Conservation (phyloP, 2,888 invertebrate species). For the Lepeophtheirus nordmannii region DNA sequence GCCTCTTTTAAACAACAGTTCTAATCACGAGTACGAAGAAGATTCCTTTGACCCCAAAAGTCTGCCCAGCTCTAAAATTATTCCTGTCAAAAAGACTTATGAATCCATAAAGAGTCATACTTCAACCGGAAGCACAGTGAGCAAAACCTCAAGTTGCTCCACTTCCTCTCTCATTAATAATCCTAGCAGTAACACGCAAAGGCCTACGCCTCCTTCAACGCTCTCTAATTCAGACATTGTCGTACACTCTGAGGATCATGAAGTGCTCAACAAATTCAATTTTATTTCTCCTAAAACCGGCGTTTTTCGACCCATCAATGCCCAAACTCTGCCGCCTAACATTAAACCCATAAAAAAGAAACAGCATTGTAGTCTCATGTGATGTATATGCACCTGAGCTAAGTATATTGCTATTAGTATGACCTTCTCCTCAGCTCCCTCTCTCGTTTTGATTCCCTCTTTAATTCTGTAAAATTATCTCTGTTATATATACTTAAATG, state of each 20-base stretch:
- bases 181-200: background rate
- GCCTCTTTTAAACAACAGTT: background rate
- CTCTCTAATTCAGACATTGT: background rate
- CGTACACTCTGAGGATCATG: background rate
- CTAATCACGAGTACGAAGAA: background rate
- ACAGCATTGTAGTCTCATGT: background rate
- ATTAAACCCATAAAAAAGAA: background rate
- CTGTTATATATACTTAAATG: too few relatives aligned
- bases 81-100: background rate
- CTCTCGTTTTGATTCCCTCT: too few relatives aligned
- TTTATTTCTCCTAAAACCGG: conserved; percentile 15
- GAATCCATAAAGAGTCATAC: conserved; percentile 21
- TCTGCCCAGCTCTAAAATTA: background rate
- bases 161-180: background rate
- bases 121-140: conserved; percentile 2
- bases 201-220: background rate
- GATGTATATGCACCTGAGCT: background rate
- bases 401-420: background rate
- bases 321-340: conserved; percentile 5
- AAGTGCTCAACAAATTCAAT: conserved; percentile 2
- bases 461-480: too few relatives aligned
- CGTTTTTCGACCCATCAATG: conserved; percentile 16
- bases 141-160: conserved; percentile 4
- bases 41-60: background rate
- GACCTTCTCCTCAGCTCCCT: too few relatives aligned